Percentiles rank a stretch among this genome's conserved stretches.
These are phyloP conservation scores for Hemibagrus guttatus DNA, from an alignment of 2,797 vertebrate species.

Conservation along the genomic window DNA sequence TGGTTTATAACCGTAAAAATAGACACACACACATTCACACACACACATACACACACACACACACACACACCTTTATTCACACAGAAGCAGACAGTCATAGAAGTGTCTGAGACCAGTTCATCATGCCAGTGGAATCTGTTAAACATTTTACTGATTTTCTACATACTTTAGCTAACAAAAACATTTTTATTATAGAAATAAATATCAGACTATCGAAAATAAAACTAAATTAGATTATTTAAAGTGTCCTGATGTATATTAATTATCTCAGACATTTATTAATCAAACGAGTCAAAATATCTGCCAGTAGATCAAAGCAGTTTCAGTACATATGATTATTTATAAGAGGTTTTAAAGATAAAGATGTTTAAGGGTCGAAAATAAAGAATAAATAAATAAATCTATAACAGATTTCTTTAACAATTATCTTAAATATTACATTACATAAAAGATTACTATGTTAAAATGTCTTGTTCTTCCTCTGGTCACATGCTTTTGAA, in stretches of 20 bases:
- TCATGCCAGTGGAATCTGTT: background rate
- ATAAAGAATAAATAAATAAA: background rate
- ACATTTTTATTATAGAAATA: background rate
- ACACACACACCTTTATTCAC: background rate
- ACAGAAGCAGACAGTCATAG: slow-evolving; percentile 8
- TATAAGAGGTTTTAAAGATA: background rate
- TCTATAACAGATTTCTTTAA: too few relatives aligned
- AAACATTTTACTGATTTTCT: background rate
- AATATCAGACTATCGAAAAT: background rate
- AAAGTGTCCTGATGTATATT: background rate
- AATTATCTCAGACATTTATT: background rate
- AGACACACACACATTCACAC: slow-evolving; percentile 27
- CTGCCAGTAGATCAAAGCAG: background rate
- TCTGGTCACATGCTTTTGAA: background rate
- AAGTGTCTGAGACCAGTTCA: background rate
- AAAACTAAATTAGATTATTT: too few relatives aligned
- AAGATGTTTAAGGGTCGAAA: background rate
- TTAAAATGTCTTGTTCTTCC: background rate
- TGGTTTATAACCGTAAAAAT: background rate
- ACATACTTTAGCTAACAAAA: background rate
- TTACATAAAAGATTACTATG: too few relatives aligned
- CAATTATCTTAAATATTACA: background rate
- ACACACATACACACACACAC: background rate
- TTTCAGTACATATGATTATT: background rate
- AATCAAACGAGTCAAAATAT: background rate